phyloP scores from a whole-genome alignment of 1,140 invertebrate genomes.

The Hyphantria cunea region DNA sequence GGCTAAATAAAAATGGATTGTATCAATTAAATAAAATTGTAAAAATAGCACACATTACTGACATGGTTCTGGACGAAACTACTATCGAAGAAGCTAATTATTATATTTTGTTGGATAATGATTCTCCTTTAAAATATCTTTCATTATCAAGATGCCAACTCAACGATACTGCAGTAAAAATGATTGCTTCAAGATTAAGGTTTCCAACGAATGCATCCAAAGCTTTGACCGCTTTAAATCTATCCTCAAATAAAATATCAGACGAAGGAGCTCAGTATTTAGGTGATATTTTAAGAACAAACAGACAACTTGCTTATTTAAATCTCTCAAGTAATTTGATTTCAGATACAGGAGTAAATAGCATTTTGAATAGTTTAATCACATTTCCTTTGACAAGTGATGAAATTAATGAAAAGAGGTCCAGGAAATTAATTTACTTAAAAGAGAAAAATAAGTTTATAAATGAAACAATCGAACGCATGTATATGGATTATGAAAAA shows the following conservation, averaged over 20 bases:
- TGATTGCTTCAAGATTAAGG: conserved; percentile 39
- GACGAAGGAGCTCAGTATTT: conserved; percentile 51
- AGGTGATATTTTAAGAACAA: conserved; percentile 48
- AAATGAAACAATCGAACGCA: too few species aligned
- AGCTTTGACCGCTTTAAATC: conserved; percentile 49
- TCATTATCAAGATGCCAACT: conserved; percentile 58
- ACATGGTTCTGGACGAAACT: conserved; percentile 9
- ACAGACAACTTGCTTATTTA: conserved; percentile 55
- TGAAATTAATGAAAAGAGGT: conserved; percentile 41
- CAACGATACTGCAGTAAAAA: conserved; percentile 45
- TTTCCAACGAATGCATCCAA: conserved; percentile 52
- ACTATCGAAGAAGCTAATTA: conserved; percentile 46
- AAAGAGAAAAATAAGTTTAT: not conserved
- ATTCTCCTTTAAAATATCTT: conserved; percentile 40
- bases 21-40: not conserved
- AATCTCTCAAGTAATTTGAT: conserved; percentile 58
- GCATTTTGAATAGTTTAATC: conserved; percentile 43
- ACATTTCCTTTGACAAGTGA: conserved; percentile 46
- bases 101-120: conserved; percentile 44
- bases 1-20: not conserved
- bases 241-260: conserved; percentile 61
- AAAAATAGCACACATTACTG: not conserved
- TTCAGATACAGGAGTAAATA: conserved; percentile 47
- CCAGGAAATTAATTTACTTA: conserved; percentile 37
- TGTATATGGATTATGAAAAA: too few species aligned